phyloP scores from a whole-genome alignment of 2,888 invertebrate genomes.

The Metellina segmentata region DNA sequence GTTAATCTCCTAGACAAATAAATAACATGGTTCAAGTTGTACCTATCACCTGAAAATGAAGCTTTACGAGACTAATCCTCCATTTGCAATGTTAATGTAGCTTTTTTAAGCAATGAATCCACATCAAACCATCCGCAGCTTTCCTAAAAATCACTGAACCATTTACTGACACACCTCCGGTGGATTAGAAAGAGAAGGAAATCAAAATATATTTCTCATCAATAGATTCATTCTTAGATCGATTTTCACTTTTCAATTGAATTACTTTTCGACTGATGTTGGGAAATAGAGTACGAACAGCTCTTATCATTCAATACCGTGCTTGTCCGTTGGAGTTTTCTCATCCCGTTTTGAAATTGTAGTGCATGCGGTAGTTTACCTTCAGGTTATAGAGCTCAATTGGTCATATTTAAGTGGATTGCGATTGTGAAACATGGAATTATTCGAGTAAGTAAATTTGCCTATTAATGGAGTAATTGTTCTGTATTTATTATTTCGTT shows the following conservation, averaged over 20 bases:
- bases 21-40: background rate
- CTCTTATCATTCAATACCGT: background rate
- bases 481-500: background rate
- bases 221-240: background rate
- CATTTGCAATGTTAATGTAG: background rate
- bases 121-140: background rate
- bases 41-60: background rate
- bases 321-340: too few relatives aligned
- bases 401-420: background rate
- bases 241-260: background rate
- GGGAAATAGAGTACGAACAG: background rate
- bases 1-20: background rate
- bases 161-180: background rate
- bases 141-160: slow-evolving; percentile 21
- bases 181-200: background rate
- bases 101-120: background rate
- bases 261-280: background rate
- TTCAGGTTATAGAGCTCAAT: background rate
- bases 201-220: background rate
- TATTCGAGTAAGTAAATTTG: background rate
- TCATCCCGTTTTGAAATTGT: background rate
- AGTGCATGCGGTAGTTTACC: background rate
- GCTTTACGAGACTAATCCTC: background rate
- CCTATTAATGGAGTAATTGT: background rate
- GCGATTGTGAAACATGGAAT: background rate